phyloP scores from a whole-genome alignment of 2,113 vertebrate species.

The Mionectes macconnelli region DNA sequence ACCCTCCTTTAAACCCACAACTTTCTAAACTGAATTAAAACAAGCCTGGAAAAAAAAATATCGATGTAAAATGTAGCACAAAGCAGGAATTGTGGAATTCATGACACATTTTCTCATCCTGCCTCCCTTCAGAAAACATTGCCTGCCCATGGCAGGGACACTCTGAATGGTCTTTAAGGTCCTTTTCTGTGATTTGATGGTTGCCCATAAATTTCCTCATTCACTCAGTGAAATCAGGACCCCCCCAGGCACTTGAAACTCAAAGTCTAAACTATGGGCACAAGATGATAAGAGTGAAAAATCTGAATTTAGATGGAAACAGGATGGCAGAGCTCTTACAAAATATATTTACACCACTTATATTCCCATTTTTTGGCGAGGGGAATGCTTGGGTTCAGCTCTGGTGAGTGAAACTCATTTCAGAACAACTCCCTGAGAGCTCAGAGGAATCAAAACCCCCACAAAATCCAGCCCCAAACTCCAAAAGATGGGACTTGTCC shows the following conservation, averaged over 20 bases:
- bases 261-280: not conserved
- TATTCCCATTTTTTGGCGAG: not conserved
- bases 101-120: not conserved
- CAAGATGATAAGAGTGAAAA: not conserved
- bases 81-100: no score
- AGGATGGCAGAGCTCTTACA: not conserved
- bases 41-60: no score
- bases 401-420: not conserved
- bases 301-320: not conserved
- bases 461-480: not conserved
- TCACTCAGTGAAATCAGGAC: not conserved
- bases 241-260: no score
- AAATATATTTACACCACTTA: not conserved
- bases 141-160: no score
- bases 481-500: fast-evolving
- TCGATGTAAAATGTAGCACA: no score
- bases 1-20: not conserved
- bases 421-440: not conserved
- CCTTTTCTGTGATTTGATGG: not conserved
- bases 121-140: not conserved
- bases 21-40: not conserved
- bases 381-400: fast-evolving
- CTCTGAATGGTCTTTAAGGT: no score
- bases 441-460: not conserved
- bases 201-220: not conserved